Evolutionary conservation across 2,113 vertebrate genomes (phyloP).

Genomic region (Mola mola): DNA sequence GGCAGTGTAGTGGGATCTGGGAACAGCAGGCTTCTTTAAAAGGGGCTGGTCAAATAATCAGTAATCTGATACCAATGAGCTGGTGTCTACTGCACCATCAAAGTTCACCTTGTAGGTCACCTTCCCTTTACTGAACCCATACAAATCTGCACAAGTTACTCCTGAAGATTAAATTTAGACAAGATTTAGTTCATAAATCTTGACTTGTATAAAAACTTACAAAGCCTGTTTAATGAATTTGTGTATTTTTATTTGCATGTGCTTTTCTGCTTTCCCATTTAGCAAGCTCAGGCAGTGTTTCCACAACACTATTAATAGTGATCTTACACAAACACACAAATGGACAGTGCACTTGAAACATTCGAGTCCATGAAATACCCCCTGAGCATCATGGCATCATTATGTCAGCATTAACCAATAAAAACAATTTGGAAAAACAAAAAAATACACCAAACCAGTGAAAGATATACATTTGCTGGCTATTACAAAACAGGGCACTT

Average conservation of each 20-base stretch:
- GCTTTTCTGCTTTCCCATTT: constrained; percentile 13
- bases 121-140: constrained; percentile 9
- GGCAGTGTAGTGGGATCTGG: no score
- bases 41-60: constrained; percentile 2
- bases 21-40: constrained; percentile 3
- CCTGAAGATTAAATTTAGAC: neutral
- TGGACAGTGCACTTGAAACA: neutral
- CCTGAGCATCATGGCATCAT: no score
- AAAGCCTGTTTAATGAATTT: neutral
- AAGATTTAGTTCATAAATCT: no score
- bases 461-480: no score
- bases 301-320: constrained; percentile 37
- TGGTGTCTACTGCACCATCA: neutral
- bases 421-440: no score
- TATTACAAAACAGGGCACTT: no score
- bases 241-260: neutral
- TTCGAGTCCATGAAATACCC: neutral
- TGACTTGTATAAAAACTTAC: no score
- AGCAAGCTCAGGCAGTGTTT: constrained; percentile 34
- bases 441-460: no score
- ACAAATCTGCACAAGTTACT: no score
- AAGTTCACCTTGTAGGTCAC: constrained; percentile 13
- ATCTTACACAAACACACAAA: constrained; percentile 10
- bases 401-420: no score
- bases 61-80: constrained; percentile 29